Percentiles rank a stretch among this genome's conserved stretches.
Conservation (phyloP, 2,797 vertebrate species). For the Chlorospingus flavigularis region DNA sequence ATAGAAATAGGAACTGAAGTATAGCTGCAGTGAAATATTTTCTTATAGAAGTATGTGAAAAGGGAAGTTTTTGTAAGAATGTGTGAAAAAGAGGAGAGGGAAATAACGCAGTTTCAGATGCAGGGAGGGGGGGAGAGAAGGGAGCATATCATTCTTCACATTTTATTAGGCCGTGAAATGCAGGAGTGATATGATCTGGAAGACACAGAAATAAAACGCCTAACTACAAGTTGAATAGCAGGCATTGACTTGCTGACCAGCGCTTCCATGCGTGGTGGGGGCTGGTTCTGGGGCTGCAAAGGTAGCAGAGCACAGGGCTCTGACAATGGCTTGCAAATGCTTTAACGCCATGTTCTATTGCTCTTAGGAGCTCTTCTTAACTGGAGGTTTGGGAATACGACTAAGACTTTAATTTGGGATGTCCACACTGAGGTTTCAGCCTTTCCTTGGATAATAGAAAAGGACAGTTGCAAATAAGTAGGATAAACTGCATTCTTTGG, state of each 20-base stretch:
- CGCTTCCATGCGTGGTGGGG: slow-evolving; percentile 57
- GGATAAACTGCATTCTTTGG: slow-evolving; percentile 71
- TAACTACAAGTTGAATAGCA: slow-evolving; percentile 68
- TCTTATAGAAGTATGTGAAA: slow-evolving; percentile 62
- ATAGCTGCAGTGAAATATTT: slow-evolving; percentile 53
- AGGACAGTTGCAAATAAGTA: slow-evolving; percentile 60
- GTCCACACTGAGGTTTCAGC: slow-evolving; percentile 36
- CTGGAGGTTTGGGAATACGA: slow-evolving; percentile 45
- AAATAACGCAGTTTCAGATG: slow-evolving; percentile 60
- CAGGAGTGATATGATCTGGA: slow-evolving; percentile 47
- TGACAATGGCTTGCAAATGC: slow-evolving; percentile 70
- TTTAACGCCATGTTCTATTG: slow-evolving; percentile 70
- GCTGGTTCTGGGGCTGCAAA: slow-evolving; percentile 59
- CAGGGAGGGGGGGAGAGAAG: neutral
- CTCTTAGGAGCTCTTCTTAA: slow-evolving; percentile 45
- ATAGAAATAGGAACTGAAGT: slow-evolving; percentile 67
- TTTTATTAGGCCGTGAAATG: slow-evolving; percentile 66
- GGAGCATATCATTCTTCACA: slow-evolving; percentile 54
- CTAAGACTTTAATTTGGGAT: slow-evolving; percentile 41
- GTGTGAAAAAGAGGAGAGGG: slow-evolving; percentile 60
- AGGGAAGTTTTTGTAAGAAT: slow-evolving; percentile 77
- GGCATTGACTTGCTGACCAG: slow-evolving; percentile 74
- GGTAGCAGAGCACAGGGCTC: slow-evolving; percentile 61
- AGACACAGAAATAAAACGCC: slow-evolving; percentile 65
- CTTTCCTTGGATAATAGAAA: slow-evolving; percentile 29